phyloP scores from a whole-genome alignment of 2,888 invertebrate species.

The Ectemnius continuus region DNA sequence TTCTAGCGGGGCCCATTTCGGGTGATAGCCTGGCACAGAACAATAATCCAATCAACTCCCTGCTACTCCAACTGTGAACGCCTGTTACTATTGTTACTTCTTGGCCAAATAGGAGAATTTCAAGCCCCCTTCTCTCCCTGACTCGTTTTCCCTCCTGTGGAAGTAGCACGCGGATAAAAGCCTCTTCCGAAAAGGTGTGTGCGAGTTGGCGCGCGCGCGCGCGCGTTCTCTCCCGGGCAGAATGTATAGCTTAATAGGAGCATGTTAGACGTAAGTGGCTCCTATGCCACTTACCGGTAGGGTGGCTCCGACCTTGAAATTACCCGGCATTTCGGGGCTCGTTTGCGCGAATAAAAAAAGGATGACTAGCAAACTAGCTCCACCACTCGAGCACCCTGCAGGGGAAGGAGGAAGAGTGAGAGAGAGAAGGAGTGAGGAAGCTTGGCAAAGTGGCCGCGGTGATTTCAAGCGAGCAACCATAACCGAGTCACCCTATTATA shows the following conservation, averaged over 20 bases:
- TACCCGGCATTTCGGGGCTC: constrained; percentile 39
- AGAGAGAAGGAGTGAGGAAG: neutral
- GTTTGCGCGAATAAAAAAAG: constrained; percentile 42
- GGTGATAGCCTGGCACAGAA: neutral
- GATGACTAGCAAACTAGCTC: constrained; percentile 51
- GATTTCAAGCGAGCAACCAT: constrained; percentile 47
- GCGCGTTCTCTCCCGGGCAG: no score
- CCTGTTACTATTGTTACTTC: constrained; percentile 1
- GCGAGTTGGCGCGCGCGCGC: no score
- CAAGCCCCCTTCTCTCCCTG: no score
- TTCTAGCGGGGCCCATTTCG: neutral
- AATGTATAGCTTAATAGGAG: no score
- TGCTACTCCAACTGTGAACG: neutral
- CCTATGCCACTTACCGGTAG: constrained; percentile 20
- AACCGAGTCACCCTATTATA: constrained; percentile 40
- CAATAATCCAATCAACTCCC: constrained; percentile 6
- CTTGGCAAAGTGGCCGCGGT: constrained; percentile 41
- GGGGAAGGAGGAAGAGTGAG: neutral
- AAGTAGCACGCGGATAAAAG: no score
- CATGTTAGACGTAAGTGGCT: no score
- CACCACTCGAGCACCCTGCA: constrained; percentile 25
- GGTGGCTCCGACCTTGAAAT: constrained; percentile 46
- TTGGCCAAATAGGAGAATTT: neutral
- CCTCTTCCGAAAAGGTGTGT: no score
- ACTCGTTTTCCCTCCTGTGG: no score